phyloP scores from a whole-genome alignment of 2,113 vertebrate species.

The Heterotilapia buettikoferi region DNA sequence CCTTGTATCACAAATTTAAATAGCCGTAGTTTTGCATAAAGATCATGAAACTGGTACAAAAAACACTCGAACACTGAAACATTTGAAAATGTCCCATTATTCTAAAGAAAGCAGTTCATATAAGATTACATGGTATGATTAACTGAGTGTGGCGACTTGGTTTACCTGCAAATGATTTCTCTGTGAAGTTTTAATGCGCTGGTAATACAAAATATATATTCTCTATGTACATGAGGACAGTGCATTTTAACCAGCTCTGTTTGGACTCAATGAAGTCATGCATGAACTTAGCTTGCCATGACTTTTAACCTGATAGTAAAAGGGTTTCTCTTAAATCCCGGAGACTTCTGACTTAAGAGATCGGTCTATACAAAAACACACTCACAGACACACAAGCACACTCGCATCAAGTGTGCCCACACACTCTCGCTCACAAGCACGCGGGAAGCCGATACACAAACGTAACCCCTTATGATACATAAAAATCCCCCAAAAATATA shows the following conservation, averaged over 20 bases:
- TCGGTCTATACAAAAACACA: slow-evolving; percentile 8
- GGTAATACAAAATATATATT: slow-evolving; percentile 69
- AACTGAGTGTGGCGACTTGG: not conserved
- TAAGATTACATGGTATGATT: not conserved
- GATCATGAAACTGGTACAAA: not conserved
- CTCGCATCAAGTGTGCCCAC: not conserved
- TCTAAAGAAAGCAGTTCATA: not conserved
- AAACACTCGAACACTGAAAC: not conserved
- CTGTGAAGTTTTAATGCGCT: slow-evolving; percentile 2
- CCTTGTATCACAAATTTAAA: not conserved
- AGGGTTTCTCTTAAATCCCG: not conserved
- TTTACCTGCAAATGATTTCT: slow-evolving; percentile 6
- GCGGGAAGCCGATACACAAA: slow-evolving; percentile 30
- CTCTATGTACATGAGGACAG: slow-evolving; percentile 70
- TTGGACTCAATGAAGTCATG: slow-evolving; percentile 17
- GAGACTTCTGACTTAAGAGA: slow-evolving; percentile 4
- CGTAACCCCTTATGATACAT: slow-evolving; percentile 58
- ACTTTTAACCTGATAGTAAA: slow-evolving; percentile 44
- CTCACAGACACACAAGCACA: not conserved
- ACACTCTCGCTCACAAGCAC: not conserved
- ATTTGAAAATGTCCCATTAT: not conserved
- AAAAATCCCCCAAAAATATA: slow-evolving; percentile 76
- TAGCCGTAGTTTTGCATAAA: not conserved
- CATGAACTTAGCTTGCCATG: not conserved
- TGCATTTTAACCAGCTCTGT: slow-evolving; percentile 53